Conservation (phyloP, 2,113 vertebrate genomes). For the Mungos mungo region DNA sequence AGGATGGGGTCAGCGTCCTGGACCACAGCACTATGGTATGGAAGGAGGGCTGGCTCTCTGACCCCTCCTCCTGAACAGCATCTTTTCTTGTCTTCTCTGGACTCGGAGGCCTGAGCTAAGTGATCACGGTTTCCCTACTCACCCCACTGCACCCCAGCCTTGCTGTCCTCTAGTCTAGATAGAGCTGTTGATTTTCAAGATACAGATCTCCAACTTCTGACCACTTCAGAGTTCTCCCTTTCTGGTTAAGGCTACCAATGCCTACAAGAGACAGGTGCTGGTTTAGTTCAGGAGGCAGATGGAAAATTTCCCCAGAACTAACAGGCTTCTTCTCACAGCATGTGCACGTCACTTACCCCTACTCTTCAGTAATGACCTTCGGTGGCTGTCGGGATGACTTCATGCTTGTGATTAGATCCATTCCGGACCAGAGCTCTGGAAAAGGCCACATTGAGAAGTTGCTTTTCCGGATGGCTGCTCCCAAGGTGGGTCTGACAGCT, state of each 20-base stretch:
- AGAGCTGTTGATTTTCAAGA: background rate
- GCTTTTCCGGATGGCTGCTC: constrained; percentile 91
- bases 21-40: constrained; percentile 93
- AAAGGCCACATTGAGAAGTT: constrained; percentile 90
- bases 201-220: background rate
- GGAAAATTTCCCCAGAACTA: background rate
- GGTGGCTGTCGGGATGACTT: constrained; percentile 96
- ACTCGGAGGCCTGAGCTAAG: background rate
- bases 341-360: constrained; percentile 88
- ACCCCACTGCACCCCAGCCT: background rate
- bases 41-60: background rate
- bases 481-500: constrained; percentile 89
- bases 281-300: background rate
- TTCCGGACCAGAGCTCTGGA: constrained; percentile 84
- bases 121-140: background rate
- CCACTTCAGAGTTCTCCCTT: background rate
- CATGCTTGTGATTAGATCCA: constrained; percentile 92
- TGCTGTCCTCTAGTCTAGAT: background rate
- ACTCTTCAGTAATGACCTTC: constrained; percentile 93
- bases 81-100: background rate
- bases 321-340: constrained; percentile 85
- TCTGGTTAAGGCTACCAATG: background rate
- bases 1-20: constrained; percentile 93
- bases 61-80: background rate
- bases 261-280: background rate